Base-by-base conservation (phyloP, 23 tunicate genomes). In the Halocynthia roretzi region DNA sequence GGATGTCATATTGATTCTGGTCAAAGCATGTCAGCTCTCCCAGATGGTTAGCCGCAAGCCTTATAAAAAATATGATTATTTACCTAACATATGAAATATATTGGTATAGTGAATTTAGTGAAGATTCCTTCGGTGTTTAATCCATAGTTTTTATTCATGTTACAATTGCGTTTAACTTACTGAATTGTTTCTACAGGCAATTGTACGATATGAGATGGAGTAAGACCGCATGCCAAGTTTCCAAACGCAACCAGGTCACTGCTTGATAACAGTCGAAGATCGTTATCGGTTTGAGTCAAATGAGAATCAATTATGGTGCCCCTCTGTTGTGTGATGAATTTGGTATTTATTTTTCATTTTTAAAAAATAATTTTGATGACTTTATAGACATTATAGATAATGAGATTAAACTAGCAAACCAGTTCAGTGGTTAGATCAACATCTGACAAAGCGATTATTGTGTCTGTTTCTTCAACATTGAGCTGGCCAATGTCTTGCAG, bases 1-100 rank as follows among this genome's bases (percentile, higher is more conserved):
- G 56, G 20, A 31, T 60, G 58, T 88, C 95, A 40, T 62, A 55
- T 66, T 88, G 95, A 7, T 60, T 54, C 74, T 88, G 95, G 31
- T 53, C 51, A 53, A 77, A 88, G 57, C 95, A 88, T 9, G 7
- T 50, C 17, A 88, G 23, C 20, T 65, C n/a, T 22, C 95, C 95
- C 19, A 88, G 51, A 55, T 88, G 77, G 48, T 88, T 88, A 57
- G 79, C 31, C 8, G 87, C 70, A 49, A 62, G 10, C 10, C 95
- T 88, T 56, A 19, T 67, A 82, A 77, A 67, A 57, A 50, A 7
- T 58, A 58, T 58, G 17, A 58, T 1, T 58, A 58, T 58, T n/a
- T 4, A 58, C 63, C 63, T n/a, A 4, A n/a, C 15, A 58, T 58
- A 14, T 58, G 5, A 4, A 58, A 31, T 0, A 31, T 31, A 31